Evolutionary conservation across 2,113 vertebrate genomes (phyloP).

Genomic region (Micronycteris hirsuta): DNA sequence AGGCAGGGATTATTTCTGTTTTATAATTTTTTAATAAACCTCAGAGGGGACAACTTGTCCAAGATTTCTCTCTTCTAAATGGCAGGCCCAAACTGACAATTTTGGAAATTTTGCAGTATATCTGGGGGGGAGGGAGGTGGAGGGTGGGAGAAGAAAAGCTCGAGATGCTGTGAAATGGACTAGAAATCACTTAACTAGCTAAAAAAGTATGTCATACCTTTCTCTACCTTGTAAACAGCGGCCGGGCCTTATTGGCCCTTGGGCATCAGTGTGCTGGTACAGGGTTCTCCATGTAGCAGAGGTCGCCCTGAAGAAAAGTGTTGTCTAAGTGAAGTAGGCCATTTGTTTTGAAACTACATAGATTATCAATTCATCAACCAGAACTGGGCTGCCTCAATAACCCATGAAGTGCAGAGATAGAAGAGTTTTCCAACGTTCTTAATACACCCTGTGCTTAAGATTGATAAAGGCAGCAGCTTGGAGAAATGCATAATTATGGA

Average conservation of each 20-base stretch:
- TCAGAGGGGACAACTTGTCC: neutral
- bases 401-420: neutral
- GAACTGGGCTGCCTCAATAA: neutral
- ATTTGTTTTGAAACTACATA: neutral
- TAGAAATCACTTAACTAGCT: neutral
- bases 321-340: neutral
- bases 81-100: neutral
- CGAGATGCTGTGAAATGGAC: neutral
- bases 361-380: neutral
- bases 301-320: neutral
- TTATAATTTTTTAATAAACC: neutral
- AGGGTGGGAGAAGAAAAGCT: neutral
- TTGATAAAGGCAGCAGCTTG: neutral
- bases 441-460: neutral
- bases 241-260: neutral
- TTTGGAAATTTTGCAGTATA: neutral
- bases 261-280: neutral
- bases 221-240: neutral
- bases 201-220: neutral
- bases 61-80: neutral
- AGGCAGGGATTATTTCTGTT: neutral
- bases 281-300: neutral
- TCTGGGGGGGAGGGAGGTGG: too few relatives aligned
- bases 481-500: neutral
- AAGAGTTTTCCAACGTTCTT: neutral